These are phyloP conservation scores for Sarcophaga rosellei DNA, from an alignment of 2,888 invertebrate species.

Conservation along the genomic window DNA sequence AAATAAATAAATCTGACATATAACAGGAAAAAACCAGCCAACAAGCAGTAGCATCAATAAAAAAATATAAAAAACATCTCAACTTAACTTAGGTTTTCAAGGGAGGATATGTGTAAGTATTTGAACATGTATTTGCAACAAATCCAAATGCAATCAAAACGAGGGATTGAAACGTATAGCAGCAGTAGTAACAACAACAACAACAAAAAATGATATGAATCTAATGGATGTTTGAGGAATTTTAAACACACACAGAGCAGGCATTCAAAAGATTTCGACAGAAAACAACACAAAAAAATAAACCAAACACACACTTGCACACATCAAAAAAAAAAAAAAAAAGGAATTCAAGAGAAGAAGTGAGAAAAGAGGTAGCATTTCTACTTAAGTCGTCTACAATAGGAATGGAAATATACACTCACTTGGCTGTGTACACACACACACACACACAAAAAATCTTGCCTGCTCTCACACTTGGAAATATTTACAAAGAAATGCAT, in stretches of 20 bases:
- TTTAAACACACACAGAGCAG: slow-evolving; percentile 51
- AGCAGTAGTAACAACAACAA: neutral
- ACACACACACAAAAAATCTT: neutral
- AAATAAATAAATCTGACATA: slow-evolving; percentile 24
- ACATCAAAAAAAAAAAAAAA: slow-evolving; percentile 32
- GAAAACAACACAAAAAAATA: slow-evolving; percentile 41
- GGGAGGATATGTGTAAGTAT: neutral
- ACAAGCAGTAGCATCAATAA: slow-evolving; percentile 37
- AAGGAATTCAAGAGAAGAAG: slow-evolving; percentile 39
- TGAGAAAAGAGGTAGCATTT: slow-evolving; percentile 24
- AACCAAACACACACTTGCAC: slow-evolving; percentile 40
- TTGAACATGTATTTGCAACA: slow-evolving; percentile 30
- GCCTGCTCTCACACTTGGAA: neutral
- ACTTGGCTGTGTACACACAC: slow-evolving; percentile 14
- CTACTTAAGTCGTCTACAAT: slow-evolving; percentile 61
- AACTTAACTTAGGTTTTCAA: neutral
- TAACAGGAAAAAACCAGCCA: slow-evolving; percentile 6
- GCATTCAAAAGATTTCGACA: slow-evolving; percentile 52
- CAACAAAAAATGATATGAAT: slow-evolving; percentile 52
- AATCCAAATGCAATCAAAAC: slow-evolving; percentile 57
- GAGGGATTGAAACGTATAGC: slow-evolving; percentile 13
- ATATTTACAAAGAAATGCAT: slow-evolving; percentile 31
- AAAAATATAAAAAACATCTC: neutral
- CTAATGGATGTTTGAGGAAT: slow-evolving; percentile 61
- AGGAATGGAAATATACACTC: slow-evolving; percentile 39